Conservation (phyloP, 2,113 vertebrate species). For the Chascanopsetta lugubris region DNA sequence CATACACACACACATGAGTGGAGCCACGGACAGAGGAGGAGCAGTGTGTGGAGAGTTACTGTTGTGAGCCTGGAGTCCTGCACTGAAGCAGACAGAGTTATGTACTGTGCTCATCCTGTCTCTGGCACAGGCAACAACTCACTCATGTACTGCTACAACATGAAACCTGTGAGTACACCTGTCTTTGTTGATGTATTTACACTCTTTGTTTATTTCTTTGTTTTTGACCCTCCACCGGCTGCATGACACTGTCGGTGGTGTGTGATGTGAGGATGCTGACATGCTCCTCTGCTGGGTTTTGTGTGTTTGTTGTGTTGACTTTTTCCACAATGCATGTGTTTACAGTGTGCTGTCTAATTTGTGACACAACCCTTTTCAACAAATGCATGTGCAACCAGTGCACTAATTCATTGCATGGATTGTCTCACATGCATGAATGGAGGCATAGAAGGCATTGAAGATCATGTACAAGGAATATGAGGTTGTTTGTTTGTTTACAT, state of each 20-base stretch:
- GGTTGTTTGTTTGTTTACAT: too few species aligned
- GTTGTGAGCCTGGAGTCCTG: slow-evolving; percentile 71
- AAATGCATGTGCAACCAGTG: not conserved
- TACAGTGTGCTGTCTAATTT: not conserved
- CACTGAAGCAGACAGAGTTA: slow-evolving; percentile 80
- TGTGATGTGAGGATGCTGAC: slow-evolving; percentile 22
- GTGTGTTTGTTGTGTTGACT: slow-evolving; percentile 20
- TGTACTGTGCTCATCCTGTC: slow-evolving; percentile 94
- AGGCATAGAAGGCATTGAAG: too few species aligned
- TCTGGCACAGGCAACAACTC: slow-evolving; percentile 89
- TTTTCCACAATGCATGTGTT: slow-evolving; percentile 3
- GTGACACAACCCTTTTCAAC: not conserved
- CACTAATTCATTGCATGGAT: slow-evolving; percentile 18
- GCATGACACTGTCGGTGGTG: not conserved
- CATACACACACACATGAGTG: too few species aligned
- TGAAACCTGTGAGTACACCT: slow-evolving; percentile 89
- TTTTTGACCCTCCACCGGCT: not conserved
- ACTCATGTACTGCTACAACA: slow-evolving; percentile 94
- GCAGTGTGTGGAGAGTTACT: slow-evolving; percentile 55
- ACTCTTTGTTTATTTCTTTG: not conserved
- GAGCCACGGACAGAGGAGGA: slow-evolving; percentile 64
- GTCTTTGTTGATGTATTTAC: not conserved
- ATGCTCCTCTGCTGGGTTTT: slow-evolving; percentile 6
- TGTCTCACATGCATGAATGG: not conserved
- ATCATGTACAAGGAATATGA: too few species aligned